Base-by-base conservation (phyloP, 2,113 vertebrate genomes). In the Coregonus clupeaformis region DNA sequence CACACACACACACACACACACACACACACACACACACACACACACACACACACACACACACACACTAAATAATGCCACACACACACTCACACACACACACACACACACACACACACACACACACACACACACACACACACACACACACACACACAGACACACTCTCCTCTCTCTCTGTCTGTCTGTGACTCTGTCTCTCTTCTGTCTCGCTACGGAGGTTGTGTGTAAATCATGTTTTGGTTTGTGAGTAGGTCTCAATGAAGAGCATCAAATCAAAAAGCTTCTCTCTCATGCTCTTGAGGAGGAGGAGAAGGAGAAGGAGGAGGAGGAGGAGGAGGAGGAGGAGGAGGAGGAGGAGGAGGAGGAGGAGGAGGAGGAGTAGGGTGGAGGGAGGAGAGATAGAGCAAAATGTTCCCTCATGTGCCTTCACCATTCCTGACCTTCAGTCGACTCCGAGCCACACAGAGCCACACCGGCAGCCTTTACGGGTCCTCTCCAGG, bases 371-470 rank as follows among this genome's bases (percentile, higher is more conserved):
- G 42, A 12, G 1, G 16, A 45, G 1, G 42, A 45, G 42, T 4
- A 12, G 1, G 49, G 0, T 68, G 77, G 68, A 78, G 70, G 64
- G 80, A 11, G 77, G 80, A 80, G 59, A 69, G 77, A 42, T 9
- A 85, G 68, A 22, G 73, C 64, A 11, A 42, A 11, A 42, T 3
- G 9, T 72, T 71, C 30, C 45, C 69, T 67, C 65, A 69, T 49
- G 72, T 82, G 72, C 2, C 60, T 63, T 78, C 76, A 68, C 65
- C 60, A 30, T 66, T 74, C 78, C 75, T 82, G 85, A 89, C 87
- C 85, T 84, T 89, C 80, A 83, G 72, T 76, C 71, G 49, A 78
- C 72, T 55, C 6, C 22, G 13, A 87, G 84, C 63, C 66, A 60
- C 74, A 85, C 69, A 72, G 64, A 30, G 24, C 64, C 64, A 30